These are phyloP conservation scores for Xestia ashworthii DNA, from an alignment of 2,888 invertebrate genomes.

Conservation along the genomic window DNA sequence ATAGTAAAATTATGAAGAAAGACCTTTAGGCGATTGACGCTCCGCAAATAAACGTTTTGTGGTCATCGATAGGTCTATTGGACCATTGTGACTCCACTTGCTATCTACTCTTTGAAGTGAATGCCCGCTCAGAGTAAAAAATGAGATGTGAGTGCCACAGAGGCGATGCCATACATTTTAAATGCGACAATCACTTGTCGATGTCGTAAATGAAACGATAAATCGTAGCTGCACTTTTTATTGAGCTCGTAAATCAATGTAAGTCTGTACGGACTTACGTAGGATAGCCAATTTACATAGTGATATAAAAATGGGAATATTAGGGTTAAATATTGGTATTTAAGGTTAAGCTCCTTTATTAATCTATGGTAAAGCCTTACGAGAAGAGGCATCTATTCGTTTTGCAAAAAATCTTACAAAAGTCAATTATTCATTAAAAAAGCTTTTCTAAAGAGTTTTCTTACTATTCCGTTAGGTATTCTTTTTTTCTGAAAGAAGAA, in stretches of 20 bases:
- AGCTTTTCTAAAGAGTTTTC: background rate
- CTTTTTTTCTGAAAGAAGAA: background rate
- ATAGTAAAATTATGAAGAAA: background rate
- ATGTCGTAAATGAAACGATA: constrained; percentile 58
- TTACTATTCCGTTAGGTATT: background rate
- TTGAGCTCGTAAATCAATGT: constrained; percentile 44
- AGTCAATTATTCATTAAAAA: rapidly evolving
- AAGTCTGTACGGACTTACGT: background rate
- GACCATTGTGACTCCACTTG: constrained; percentile 16
- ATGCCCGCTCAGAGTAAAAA: constrained; percentile 51
- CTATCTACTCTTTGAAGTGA: constrained; percentile 10
- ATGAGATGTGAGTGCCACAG: constrained; percentile 29
- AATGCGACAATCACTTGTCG: constrained; percentile 40
- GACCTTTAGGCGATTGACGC: background rate
- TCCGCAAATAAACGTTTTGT: background rate
- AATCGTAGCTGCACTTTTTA: constrained; percentile 49
- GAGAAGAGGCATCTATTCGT: no score
- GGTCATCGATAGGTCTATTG: background rate
- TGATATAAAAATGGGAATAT: constrained; percentile 5
- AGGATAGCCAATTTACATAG: constrained; percentile 19
- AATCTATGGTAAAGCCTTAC: no score
- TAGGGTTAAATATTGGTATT: background rate
- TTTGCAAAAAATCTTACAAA: background rate
- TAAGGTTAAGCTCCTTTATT: background rate
- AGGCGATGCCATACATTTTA: constrained; percentile 59